phyloP scores from a whole-genome alignment of 2,113 vertebrate species.

The Poeciliopsis turrubarensis region DNA sequence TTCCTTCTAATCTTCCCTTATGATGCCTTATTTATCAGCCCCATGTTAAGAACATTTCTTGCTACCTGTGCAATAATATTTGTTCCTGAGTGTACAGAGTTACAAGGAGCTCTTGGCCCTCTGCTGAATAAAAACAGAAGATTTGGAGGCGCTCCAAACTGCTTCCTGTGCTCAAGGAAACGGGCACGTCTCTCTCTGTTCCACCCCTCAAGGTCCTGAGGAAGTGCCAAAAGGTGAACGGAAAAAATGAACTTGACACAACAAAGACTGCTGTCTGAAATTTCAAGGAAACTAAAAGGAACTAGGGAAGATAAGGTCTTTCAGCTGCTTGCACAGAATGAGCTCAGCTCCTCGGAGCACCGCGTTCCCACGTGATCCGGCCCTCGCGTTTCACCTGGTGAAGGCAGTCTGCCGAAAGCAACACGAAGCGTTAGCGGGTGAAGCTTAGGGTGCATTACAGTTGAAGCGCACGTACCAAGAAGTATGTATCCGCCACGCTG shows the following conservation, averaged over 20 bases:
- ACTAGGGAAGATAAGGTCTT: conserved; percentile 39
- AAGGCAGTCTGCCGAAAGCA: conserved; percentile 4
- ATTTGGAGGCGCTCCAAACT: conserved; percentile 26
- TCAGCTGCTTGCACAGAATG: not conserved
- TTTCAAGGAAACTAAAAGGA: conserved; percentile 10
- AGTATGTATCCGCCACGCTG: conserved; percentile 1
- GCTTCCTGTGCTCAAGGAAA: not conserved
- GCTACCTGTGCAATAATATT: not conserved
- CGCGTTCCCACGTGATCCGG: not conserved
- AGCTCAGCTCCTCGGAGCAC: not conserved
- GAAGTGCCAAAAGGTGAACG: conserved; percentile 40
- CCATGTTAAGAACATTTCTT: not conserved
- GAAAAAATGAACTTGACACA: conserved; percentile 13
- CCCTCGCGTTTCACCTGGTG: not conserved
- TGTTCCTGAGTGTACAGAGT: not conserved
- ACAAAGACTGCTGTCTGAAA: conserved; percentile 27
- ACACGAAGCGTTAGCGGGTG: not conserved
- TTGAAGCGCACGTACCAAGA: not conserved
- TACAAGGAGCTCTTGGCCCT: not conserved
- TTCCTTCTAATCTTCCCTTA: not conserved
- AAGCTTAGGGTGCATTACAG: conserved; percentile 1
- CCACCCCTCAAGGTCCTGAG: conserved; percentile 28
- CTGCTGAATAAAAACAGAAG: conserved; percentile 4
- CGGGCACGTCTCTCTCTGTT: not conserved
- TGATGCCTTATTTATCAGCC: not conserved